Base-by-base conservation (phyloP, 2,888 invertebrate species). In the Crossocerus cetratus region DNA sequence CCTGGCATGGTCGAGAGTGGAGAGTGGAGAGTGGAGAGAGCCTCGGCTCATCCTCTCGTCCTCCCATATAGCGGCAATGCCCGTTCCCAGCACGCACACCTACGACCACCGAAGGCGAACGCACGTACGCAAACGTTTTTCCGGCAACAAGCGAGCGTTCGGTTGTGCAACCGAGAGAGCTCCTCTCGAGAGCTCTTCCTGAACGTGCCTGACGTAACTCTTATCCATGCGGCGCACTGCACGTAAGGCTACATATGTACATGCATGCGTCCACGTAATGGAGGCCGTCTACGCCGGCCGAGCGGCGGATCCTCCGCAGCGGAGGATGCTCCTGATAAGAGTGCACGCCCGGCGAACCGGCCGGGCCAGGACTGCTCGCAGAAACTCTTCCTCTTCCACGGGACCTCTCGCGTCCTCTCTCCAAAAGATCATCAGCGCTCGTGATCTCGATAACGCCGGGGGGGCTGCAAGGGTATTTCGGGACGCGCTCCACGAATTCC, bases 121-220 rank as follows among this genome's bases (percentile, higher is more conserved):
- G 32, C 32, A 32, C 32, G 32, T 32, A 74, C 63, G 56, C 61
- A 54, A 62, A 65, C 58, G 65, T 74, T 72, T 75, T 76, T 78
- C 65, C 75, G 69, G 43, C 68, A 32, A 32, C 32, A 49, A 16
- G 49, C 42, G 20, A 56, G 57, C 32, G 8, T 18, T 65, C 60
- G 14, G 64, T 83, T 83, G 74, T 74, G 77, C 78, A 84, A 83
- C 75, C 43, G 54, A 21, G 55, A 32, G 32, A 32, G 32, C 32
- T 32, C 32, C 11, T 11, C 8, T 8, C 55, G 64, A 64, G 68
- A 62, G 60, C 63, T 81, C 80, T 81, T 81, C 76, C 81, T 83
- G 82, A 78, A 79, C 64, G 65, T 68, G 73, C 60, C 75, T 78
- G 82, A 80, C 78, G 83, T 83, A 83, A 83, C 78, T 80, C 76